Percentiles rank a stretch among this genome's conserved stretches.
Conservation (phyloP, 2,113 vertebrate genomes). For the Raja brachyura region DNA sequence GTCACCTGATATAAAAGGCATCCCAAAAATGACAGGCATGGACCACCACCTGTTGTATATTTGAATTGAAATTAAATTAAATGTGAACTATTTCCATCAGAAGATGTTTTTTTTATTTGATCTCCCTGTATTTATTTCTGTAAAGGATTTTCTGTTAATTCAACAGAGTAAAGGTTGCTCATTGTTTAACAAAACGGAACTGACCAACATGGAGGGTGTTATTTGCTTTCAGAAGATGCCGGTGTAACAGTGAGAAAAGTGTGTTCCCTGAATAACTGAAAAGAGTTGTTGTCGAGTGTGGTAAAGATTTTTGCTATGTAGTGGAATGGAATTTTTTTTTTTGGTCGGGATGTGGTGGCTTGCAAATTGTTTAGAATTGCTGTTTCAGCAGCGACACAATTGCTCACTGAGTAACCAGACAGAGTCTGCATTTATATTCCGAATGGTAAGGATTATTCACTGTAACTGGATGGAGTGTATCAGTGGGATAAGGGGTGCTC, state of each 20-base stretch:
- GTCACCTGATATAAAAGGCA: conserved; percentile 1
- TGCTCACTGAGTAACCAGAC: background rate
- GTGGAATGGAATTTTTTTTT: background rate
- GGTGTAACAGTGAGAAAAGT: background rate
- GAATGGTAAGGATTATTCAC: background rate
- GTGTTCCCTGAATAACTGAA: background rate
- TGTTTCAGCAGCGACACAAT: background rate
- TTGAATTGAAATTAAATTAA: background rate
- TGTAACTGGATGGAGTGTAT: background rate
- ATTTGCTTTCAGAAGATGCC: background rate
- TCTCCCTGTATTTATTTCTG: background rate
- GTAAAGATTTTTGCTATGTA: background rate
- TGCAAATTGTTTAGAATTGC: background rate
- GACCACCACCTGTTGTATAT: conserved; percentile 14
- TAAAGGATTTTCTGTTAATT: background rate
- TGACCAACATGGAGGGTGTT: background rate
- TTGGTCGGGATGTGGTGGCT: background rate
- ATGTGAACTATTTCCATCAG: background rate
- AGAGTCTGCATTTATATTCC: background rate
- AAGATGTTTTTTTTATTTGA: background rate
- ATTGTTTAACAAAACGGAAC: background rate
- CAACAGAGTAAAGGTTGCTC: background rate
- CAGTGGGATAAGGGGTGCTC: conserved; percentile 5
- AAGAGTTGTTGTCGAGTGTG: background rate
- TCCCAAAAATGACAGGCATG: background rate